phyloP scores from a whole-genome alignment of 1,140 invertebrate genomes.

The Drosophila nebulosa region DNA sequence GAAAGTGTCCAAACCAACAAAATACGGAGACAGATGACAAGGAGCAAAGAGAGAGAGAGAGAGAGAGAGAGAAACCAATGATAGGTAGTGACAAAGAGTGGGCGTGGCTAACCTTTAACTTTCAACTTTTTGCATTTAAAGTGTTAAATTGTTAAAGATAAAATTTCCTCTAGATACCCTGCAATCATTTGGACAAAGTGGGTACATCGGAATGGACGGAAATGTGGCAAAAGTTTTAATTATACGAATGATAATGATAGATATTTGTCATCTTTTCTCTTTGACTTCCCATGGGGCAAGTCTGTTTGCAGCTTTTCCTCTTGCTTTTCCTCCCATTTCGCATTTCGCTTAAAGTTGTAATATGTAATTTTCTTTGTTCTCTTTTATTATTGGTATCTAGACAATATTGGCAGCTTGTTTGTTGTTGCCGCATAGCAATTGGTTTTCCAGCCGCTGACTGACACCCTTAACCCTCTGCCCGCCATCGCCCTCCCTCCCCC shows the following conservation, averaged over 20 bases:
- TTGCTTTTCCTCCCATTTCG: neutral
- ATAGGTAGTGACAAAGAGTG: neutral
- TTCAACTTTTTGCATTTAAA: slow-evolving; percentile 52
- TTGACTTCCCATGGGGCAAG: too few relatives aligned
- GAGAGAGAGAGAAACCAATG: neutral
- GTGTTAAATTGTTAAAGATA: neutral
- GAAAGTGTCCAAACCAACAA: slow-evolving; percentile 48
- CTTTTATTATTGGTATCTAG: neutral
- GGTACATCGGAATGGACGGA: neutral
- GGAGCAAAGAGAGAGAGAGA: neutral
- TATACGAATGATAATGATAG: too few relatives aligned
- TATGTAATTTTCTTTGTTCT: neutral
- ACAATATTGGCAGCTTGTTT: neutral
- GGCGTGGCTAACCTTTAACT: slow-evolving; percentile 27
- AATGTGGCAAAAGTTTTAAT: too few relatives aligned
- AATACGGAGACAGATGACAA: neutral
- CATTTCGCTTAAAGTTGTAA: neutral
- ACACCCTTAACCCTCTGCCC: neutral
- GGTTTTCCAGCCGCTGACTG: neutral
- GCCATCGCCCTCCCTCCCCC: neutral
- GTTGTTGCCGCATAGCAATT: slow-evolving; percentile 14
- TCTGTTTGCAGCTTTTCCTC: too few relatives aligned
- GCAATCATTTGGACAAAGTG: neutral
- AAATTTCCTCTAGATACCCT: neutral
- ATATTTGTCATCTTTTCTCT: too few relatives aligned